A percentile compares a stretch with the other conserved stretches of the same genome.
These are phyloP conservation scores for Sphenopsis melanotis DNA, from an alignment of 2,797 vertebrate genomes.

Conservation along the genomic window DNA sequence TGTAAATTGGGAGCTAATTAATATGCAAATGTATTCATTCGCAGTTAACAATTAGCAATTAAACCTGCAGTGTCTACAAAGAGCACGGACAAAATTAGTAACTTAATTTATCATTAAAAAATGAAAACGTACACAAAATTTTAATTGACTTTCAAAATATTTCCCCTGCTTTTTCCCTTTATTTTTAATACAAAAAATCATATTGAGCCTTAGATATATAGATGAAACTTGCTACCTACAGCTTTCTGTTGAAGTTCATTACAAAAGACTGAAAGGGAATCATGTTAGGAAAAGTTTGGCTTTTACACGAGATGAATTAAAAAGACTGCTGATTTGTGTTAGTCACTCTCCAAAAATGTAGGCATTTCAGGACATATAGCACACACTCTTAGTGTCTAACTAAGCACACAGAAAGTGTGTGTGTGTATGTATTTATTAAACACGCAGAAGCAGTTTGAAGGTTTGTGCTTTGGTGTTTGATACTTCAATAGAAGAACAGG, in stretches of 20 bases:
- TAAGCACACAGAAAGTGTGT: neutral
- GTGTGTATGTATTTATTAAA: slow-evolving; percentile 8
- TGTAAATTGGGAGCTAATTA: slow-evolving; percentile 99
- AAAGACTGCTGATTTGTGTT: slow-evolving; percentile 55
- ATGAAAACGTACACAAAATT: slow-evolving; percentile 96
- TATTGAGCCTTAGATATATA: slow-evolving; percentile 63
- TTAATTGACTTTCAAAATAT: slow-evolving; percentile 92
- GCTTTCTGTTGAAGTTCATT: slow-evolving; percentile 70
- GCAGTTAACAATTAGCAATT: slow-evolving; percentile 99
- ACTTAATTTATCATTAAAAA: slow-evolving; percentile 99
- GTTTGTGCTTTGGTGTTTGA: slow-evolving; percentile 67
- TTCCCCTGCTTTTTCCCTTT: slow-evolving; percentile 80
- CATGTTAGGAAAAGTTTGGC: slow-evolving; percentile 74
- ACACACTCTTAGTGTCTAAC: neutral
- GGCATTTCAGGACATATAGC: slow-evolving; percentile 30
- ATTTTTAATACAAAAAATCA: slow-evolving; percentile 75
- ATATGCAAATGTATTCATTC: slow-evolving; percentile 99
- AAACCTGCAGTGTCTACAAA: slow-evolving; percentile 99
- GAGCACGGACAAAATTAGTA: slow-evolving; percentile 98
- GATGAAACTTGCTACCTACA: slow-evolving; percentile 66
- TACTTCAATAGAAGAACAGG: slow-evolving; percentile 58
- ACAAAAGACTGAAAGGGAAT: slow-evolving; percentile 58
- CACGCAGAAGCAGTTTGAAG: slow-evolving; percentile 28
- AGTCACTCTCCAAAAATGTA: slow-evolving; percentile 48
- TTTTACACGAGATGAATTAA: slow-evolving; percentile 67